A percentile compares a stretch with the other conserved stretches of the same genome.
phyloP scores from a whole-genome alignment of 2,888 invertebrate species.

The Drosophila siamana region DNA sequence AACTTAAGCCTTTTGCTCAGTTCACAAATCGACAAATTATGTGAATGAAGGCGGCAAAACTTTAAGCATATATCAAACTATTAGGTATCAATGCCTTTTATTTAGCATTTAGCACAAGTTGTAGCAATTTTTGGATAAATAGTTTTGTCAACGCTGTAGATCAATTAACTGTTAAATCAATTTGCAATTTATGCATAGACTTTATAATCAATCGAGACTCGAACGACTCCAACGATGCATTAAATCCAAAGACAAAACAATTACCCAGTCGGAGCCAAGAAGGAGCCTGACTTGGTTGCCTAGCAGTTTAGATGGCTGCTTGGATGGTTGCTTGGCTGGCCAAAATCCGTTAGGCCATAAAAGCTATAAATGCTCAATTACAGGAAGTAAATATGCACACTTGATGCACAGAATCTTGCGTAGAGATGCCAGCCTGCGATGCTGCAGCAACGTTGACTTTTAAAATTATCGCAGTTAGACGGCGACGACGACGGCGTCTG shows the following conservation, averaged over 20 bases:
- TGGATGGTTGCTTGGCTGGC: constrained; percentile 37
- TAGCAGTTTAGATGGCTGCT: too few species aligned
- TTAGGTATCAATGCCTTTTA: constrained; percentile 14
- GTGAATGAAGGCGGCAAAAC: too few species aligned
- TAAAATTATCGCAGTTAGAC: constrained; percentile 71
- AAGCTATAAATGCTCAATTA: constrained; percentile 82
- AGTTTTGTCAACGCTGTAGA: constrained; percentile 54
- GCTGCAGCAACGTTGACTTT: constrained; percentile 69
- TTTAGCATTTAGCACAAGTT: constrained; percentile 47
- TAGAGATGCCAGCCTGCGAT: constrained; percentile 64
- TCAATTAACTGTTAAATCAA: constrained; percentile 80
- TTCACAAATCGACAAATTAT: constrained; percentile 23
- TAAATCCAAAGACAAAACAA: constrained; percentile 75
- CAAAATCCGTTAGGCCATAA: constrained; percentile 82
- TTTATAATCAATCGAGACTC: constrained; percentile 74
- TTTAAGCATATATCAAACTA: too few species aligned
- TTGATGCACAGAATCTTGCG: constrained; percentile 81
- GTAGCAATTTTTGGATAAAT: constrained; percentile 16
- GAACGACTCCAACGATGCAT: constrained; percentile 25
- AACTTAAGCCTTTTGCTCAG: neutral
- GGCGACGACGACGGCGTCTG: neutral
- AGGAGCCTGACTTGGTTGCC: constrained; percentile 3
- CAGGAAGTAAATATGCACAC: constrained; percentile 82
- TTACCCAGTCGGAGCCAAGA: constrained; percentile 55
- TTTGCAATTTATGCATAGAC: constrained; percentile 78